Evolutionary conservation across 2,888 invertebrate species (phyloP).

Genomic region (Schizaphis graminum): DNA sequence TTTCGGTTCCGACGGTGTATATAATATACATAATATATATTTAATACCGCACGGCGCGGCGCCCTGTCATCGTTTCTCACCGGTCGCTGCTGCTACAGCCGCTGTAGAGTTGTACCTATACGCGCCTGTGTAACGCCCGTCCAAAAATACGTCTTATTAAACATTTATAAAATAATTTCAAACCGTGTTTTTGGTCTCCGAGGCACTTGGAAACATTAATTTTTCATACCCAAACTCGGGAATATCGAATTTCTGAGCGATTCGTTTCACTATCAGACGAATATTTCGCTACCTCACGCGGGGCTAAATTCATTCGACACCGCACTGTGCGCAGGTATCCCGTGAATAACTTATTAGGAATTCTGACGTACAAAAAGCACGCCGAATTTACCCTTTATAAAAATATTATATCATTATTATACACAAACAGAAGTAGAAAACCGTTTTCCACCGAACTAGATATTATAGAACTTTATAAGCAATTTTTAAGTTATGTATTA

Average conservation of each 20-base stretch:
- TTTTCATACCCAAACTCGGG: slow-evolving; percentile 33
- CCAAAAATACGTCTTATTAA: slow-evolving; percentile 32
- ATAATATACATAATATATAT: background rate
- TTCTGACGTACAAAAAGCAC: background rate
- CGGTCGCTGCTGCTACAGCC: background rate
- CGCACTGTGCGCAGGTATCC: background rate
- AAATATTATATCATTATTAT: background rate
- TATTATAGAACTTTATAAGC: background rate
- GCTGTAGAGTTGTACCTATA: background rate
- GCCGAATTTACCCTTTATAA: background rate
- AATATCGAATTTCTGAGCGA: slow-evolving; percentile 51
- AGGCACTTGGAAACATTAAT: slow-evolving; percentile 44
- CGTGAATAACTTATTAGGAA: slow-evolving; percentile 32
- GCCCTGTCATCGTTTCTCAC: slow-evolving; percentile 39
- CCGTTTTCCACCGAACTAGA: background rate
- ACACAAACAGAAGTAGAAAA: background rate
- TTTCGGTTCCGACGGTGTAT: background rate
- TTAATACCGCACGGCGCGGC: slow-evolving; percentile 31
- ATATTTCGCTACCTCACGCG: slow-evolving; percentile 5
- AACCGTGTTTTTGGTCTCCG: slow-evolving; percentile 24
- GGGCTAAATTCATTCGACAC: background rate
- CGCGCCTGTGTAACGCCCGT: background rate
- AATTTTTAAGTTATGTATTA: background rate
- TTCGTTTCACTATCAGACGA: background rate
- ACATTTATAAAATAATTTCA: slow-evolving; percentile 55